Base-by-base conservation (phyloP, 2,888 invertebrate genomes). In the Caenorhabditis sp. region DNA sequence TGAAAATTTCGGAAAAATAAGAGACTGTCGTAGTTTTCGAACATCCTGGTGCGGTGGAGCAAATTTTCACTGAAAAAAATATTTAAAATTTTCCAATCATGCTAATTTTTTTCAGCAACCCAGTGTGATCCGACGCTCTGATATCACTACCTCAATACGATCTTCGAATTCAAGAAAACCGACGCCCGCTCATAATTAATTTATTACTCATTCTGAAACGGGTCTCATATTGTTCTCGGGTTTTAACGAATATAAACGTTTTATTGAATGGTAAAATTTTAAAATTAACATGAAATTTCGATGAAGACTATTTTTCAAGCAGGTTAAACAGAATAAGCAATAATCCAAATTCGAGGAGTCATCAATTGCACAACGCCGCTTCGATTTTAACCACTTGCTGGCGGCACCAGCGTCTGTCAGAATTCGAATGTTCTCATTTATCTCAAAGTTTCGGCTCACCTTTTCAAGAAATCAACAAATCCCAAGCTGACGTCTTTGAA, bases 21-120 rank as follows among this genome's bases (percentile, higher is more conserved):
- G n/a, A n/a, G n/a, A n/a, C n/a, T n/a, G n/a, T n/a, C n/a, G n/a
- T n/a, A n/a, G n/a, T n/a, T n/a, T n/a, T n/a, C n/a, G n/a, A n/a
- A n/a, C n/a, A n/a, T n/a, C n/a, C n/a, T n/a, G n/a, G n/a, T n/a
- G n/a, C n/a, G n/a, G n/a, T n/a, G n/a, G n/a, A n/a, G n/a, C n/a
- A n/a, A n/a, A n/a, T n/a, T n/a, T n/a, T n/a, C n/a, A n/a, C n/a
- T n/a, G n/a, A n/a, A n/a, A n/a, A n/a, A n/a, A n/a, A n/a, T n/a
- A n/a, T n/a, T n/a, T n/a, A n/a, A n/a, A n/a, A n/a, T 26, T n/a
- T n/a, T n/a, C n/a, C n/a, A n/a, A n/a, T n/a, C n/a, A n/a, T n/a
- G n/a, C n/a, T n/a, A n/a, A 31, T 31, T 7, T 16, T 44, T 80
- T 80, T 49, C 73, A 80, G 80, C 70, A 82, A 58, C 28, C 74